Conservation (phyloP, 2,888 invertebrate genomes). For the Carabus problematicus region DNA sequence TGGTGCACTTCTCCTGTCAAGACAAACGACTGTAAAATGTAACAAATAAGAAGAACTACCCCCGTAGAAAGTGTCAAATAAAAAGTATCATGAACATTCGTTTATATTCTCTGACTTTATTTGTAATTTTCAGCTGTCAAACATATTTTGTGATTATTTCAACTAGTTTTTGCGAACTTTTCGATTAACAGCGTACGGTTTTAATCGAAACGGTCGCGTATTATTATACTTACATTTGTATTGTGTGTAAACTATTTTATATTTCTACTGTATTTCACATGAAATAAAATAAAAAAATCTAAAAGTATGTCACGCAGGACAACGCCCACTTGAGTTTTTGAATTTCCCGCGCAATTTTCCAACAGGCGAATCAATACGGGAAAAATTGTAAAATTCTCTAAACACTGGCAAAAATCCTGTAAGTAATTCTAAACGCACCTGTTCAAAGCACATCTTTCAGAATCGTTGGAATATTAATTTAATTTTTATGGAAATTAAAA, state of each 20-base stretch:
- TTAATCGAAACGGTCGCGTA: no score
- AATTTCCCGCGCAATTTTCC: slow-evolving; percentile 36
- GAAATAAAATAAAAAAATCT: background rate
- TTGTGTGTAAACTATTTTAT: background rate
- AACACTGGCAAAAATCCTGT: background rate
- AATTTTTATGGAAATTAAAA: slow-evolving; percentile 27
- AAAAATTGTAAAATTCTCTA: background rate
- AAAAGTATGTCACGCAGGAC: slow-evolving; percentile 3
- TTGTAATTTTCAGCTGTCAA: no score
- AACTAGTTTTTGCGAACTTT: no score
- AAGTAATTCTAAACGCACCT: slow-evolving; percentile 7
- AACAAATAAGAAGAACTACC: no score
- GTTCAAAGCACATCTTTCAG: slow-evolving; percentile 1
- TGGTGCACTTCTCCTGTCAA: slow-evolving; percentile 92
- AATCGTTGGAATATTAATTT: background rate
- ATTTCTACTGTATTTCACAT: background rate
- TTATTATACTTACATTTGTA: background rate
- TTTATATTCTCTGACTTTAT: no score
- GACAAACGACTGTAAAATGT: slow-evolving; percentile 54
- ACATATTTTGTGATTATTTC: no score
- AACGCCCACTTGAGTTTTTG: slow-evolving; percentile 38
- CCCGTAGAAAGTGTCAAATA: no score
- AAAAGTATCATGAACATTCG: no score
- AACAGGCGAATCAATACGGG: slow-evolving; percentile 4
- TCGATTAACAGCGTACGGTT: background rate